Evolutionary conservation across 2,113 vertebrate genomes (phyloP).

Genomic region (Coptodon rendalli): DNA sequence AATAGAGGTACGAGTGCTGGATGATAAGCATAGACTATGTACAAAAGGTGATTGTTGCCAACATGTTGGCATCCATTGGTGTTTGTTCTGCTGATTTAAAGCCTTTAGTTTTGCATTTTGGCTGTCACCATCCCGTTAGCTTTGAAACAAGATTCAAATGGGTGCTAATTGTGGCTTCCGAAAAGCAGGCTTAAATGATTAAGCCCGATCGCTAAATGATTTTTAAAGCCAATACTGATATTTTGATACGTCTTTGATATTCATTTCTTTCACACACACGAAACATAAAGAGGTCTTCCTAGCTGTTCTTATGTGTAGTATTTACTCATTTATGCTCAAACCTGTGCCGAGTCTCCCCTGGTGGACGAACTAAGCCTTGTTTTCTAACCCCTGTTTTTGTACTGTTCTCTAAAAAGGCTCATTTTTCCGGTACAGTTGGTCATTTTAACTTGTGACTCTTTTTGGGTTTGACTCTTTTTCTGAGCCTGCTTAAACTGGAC

Average conservation of each 20-base stretch:
- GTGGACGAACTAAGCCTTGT: fast-evolving
- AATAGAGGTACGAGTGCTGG: background rate
- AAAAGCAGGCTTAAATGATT: background rate
- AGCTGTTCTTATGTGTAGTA: background rate
- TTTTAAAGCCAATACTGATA: background rate
- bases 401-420: background rate
- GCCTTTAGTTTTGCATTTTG: background rate
- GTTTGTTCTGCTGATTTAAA: background rate
- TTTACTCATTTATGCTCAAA: background rate
- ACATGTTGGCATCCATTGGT: background rate
- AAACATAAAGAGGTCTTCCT: background rate
- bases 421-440: background rate
- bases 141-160: background rate
- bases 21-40: background rate
- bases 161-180: background rate
- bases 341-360: background rate
- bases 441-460: background rate
- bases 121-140: background rate
- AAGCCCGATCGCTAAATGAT: background rate
- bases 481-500: background rate
- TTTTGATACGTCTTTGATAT: background rate
- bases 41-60: background rate
- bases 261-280: background rate
- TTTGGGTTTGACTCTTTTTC: background rate
- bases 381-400: background rate